Evolutionary conservation across 2,888 invertebrate genomes (phyloP).

Genomic region (Mesochorus sp.): DNA sequence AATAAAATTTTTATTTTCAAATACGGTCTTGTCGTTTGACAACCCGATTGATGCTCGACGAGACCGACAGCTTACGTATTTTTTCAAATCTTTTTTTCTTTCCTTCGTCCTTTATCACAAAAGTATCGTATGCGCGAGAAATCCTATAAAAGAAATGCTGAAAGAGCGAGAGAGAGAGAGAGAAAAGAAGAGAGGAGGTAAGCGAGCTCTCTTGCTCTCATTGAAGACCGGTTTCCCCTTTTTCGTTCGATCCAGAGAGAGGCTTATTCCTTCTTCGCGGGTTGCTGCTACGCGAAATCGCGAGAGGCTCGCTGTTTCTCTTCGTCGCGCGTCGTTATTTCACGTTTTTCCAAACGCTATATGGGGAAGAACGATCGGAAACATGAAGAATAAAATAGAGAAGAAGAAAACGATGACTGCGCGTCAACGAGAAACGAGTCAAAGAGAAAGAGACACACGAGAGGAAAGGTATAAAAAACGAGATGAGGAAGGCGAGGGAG

Average conservation of each 20-base stretch:
- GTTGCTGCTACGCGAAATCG: conserved; percentile 47
- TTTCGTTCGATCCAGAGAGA: conserved; percentile 29
- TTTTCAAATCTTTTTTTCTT: too few relatives aligned
- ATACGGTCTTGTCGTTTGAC: too few relatives aligned
- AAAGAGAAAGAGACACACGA: conserved; percentile 5
- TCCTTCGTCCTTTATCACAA: neutral
- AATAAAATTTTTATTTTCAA: too few relatives aligned
- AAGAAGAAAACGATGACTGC: conserved; percentile 61
- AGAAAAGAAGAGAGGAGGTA: conserved; percentile 19
- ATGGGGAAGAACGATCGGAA: conserved; percentile 43
- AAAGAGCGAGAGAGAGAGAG: conserved; percentile 46
- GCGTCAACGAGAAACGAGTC: conserved; percentile 1
- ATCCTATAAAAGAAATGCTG: conserved; percentile 22
- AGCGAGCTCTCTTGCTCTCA: conserved; percentile 12
- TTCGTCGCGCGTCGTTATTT: conserved; percentile 36
- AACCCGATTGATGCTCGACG: too few relatives aligned
- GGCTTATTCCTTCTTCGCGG: neutral
- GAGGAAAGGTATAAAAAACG: conserved; percentile 2
- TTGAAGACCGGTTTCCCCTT: conserved; percentile 51
- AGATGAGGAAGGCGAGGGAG: neutral
- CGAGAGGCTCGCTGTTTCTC: conserved; percentile 8
- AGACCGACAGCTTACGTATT: too few relatives aligned
- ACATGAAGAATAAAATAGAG: conserved; percentile 62
- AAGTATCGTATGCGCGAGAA: conserved; percentile 39
- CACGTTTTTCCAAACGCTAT: conserved; percentile 41